Conservation (phyloP, 2,797 vertebrate genomes). For the Crypturellus tataupa region DNA sequence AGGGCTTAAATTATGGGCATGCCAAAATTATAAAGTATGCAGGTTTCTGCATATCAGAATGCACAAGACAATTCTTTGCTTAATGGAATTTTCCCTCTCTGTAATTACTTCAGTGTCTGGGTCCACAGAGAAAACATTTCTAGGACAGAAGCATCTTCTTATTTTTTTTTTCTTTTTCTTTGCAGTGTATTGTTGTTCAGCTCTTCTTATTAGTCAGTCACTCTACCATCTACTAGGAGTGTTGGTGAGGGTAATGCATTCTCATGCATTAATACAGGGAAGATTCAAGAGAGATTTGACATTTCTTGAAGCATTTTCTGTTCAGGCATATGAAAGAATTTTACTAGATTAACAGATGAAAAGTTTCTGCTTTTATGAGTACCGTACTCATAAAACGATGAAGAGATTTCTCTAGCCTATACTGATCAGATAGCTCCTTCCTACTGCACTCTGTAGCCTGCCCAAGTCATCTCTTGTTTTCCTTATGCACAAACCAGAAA, state of each 20-base stretch:
- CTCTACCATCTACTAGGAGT: neutral
- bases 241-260: neutral
- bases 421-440: neutral
- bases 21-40: slow-evolving; percentile 36
- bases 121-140: neutral
- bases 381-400: neutral
- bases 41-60: neutral
- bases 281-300: neutral
- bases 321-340: neutral
- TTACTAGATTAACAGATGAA: neutral
- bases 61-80: neutral
- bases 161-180: neutral
- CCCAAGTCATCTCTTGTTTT: neutral
- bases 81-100: slow-evolving; percentile 24
- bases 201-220: neutral
- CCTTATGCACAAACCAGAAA: neutral
- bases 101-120: slow-evolving; percentile 29
- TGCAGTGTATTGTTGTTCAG: neutral
- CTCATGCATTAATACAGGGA: neutral
- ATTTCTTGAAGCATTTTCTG: neutral
- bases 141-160: neutral
- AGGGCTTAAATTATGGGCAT: neutral
- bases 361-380: neutral
- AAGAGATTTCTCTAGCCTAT: neutral
- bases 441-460: neutral